A percentile compares a stretch with the other conserved stretches of the same genome.
Conservation (phyloP, 2,888 invertebrate species). For the Metopia argyrocephala region DNA sequence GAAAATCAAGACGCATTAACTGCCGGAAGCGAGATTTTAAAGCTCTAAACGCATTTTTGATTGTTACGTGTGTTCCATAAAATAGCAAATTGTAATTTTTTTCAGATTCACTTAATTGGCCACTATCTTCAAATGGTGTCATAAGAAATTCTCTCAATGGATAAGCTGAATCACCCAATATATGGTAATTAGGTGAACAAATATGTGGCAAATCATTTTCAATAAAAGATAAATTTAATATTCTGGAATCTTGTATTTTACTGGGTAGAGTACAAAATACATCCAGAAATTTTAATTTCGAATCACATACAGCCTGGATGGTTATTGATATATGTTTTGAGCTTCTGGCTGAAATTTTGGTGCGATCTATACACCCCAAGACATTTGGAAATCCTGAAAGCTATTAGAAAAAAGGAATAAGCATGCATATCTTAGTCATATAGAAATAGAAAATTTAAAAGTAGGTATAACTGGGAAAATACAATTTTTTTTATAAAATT, state of each 20-base stretch:
- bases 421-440: background rate
- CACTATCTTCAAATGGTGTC: slow-evolving; percentile 69
- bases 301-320: slow-evolving; percentile 71
- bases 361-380: slow-evolving; percentile 33
- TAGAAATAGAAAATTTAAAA: background rate
- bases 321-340: slow-evolving; percentile 43
- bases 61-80: slow-evolving; percentile 67
- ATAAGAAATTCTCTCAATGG: slow-evolving; percentile 48
- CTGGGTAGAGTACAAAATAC: slow-evolving; percentile 68
- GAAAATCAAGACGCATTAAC: slow-evolving; percentile 47
- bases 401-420: background rate
- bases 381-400: slow-evolving; percentile 43
- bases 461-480: no score
- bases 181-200: slow-evolving; percentile 50
- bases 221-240: slow-evolving; percentile 7
- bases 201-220: slow-evolving; percentile 61
- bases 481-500: no score
- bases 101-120: slow-evolving; percentile 66
- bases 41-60: slow-evolving; percentile 72
- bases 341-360: background rate
- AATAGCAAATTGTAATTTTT: slow-evolving; percentile 68
- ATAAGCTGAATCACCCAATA: slow-evolving; percentile 56
- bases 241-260: slow-evolving; percentile 64
- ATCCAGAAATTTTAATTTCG: slow-evolving; percentile 67
- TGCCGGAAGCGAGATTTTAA: slow-evolving; percentile 67